Evolutionary conservation across 2,113 vertebrate species (phyloP).

Genomic region (Panthera uncia): DNA sequence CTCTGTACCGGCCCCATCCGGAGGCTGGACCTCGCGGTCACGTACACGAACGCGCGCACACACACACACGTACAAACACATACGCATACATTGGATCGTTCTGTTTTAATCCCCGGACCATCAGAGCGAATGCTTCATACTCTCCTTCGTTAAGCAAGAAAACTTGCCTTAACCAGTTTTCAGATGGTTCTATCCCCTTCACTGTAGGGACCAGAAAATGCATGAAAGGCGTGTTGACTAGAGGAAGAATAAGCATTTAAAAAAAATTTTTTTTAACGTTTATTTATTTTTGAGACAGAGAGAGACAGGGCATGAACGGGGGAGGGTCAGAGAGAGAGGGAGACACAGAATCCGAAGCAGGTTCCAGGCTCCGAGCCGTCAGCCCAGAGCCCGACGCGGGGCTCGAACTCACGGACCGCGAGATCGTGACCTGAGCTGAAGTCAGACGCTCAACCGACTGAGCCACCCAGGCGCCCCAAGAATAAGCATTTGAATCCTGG

Average conservation of each 20-base stretch:
- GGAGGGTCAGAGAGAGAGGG: too few relatives aligned
- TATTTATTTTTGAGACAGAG: too few relatives aligned
- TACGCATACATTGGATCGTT: not conserved
- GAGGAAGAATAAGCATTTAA: not conserved
- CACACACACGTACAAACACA: not conserved
- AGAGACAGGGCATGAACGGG: too few relatives aligned
- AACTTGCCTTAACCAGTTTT: not conserved
- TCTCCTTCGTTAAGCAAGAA: not conserved
- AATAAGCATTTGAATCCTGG: not conserved
- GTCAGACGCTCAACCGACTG: too few relatives aligned
- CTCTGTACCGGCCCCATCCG: fast-evolving
- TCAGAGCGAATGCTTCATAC: not conserved
- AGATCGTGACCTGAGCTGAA: too few relatives aligned
- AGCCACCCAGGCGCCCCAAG: too few relatives aligned
- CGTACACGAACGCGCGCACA: not conserved
- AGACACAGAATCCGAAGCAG: too few relatives aligned
- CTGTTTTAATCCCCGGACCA: not conserved
- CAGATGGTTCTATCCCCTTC: not conserved
- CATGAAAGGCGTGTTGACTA: not conserved
- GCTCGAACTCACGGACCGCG: too few relatives aligned
- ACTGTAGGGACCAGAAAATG: not conserved
- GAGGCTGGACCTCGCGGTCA: not conserved
- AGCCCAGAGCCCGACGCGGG: too few relatives aligned
- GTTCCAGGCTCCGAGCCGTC: too few relatives aligned
- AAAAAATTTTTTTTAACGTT: too few relatives aligned